Evolutionary conservation across 2,888 invertebrate genomes (phyloP).

Genomic region (Pammene fasciana): DNA sequence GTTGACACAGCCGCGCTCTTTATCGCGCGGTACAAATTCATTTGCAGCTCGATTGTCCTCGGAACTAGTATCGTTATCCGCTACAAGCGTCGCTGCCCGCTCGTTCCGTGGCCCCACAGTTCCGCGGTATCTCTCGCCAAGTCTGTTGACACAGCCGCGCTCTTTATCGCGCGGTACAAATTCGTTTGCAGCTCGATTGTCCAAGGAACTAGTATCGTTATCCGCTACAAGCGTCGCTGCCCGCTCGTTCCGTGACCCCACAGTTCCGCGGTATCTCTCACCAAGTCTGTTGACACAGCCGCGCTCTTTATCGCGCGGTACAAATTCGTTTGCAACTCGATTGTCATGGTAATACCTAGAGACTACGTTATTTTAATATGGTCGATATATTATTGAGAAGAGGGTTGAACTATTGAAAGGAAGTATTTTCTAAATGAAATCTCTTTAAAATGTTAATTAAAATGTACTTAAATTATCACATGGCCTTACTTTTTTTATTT

Average conservation of each 20-base stretch:
- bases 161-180: constrained; percentile 59
- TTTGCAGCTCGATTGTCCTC: not conserved
- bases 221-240: not conserved
- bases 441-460: too few relatives aligned
- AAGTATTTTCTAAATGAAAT: too few relatives aligned
- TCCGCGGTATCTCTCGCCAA: constrained; percentile 53
- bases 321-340: constrained; percentile 55
- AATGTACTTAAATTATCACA: too few relatives aligned
- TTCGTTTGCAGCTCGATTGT: constrained; percentile 51
- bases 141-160: constrained; percentile 65
- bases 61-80: too few relatives aligned
- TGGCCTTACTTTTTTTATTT: too few relatives aligned
- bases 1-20: constrained; percentile 60
- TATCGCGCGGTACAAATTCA: constrained; percentile 43
- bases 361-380: constrained; percentile 42
- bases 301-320: constrained; percentile 56
- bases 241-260: constrained; percentile 45
- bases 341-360: constrained; percentile 41
- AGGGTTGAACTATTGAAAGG: too few relatives aligned
- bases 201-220: not conserved
- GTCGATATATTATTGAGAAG: constrained; percentile 25
- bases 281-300: constrained; percentile 65
- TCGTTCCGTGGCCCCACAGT: too few relatives aligned
- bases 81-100: too few relatives aligned
- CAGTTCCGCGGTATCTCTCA: constrained; percentile 51